These are phyloP conservation scores for Corythoichthys haematopterus DNA, from an alignment of 2,113 vertebrate species.

Conservation along the genomic window DNA sequence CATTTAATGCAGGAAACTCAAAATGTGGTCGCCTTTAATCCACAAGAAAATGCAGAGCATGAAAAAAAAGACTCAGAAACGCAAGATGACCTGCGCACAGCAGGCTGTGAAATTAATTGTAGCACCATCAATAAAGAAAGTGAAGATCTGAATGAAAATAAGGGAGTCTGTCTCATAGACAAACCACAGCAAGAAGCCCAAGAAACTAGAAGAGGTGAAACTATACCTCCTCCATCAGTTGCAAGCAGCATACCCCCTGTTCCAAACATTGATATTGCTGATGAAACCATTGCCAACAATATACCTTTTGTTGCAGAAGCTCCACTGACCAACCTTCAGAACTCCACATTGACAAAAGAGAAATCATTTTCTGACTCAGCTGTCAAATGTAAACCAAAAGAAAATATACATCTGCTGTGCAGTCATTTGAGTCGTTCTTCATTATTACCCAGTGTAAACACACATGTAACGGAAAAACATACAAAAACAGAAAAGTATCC, in stretches of 20 bases:
- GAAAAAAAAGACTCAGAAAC: background rate
- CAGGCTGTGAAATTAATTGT: conserved; percentile 1
- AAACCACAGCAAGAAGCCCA: conserved; percentile 3
- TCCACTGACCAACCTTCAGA: conserved; percentile 4
- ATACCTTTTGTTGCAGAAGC: conserved; percentile 1
- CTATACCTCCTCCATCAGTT: background rate
- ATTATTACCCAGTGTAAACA: conserved; percentile 19
- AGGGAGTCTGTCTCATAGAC: background rate
- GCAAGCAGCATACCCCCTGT: background rate
- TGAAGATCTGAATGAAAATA: conserved; percentile 14
- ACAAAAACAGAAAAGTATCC: background rate
- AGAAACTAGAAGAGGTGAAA: background rate
- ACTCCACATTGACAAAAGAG: background rate
- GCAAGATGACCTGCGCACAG: background rate
- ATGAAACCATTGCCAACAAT: background rate
- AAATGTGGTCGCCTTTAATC: background rate
- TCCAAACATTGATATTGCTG: conserved; percentile 2
- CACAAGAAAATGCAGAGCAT: background rate
- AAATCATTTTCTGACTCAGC: conserved; percentile 5
- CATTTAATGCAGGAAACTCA: background rate
- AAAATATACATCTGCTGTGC: conserved; percentile 26
- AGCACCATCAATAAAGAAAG: background rate
- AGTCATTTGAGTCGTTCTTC: conserved; percentile 24
- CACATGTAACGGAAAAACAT: conserved; percentile 7
- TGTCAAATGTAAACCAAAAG: conserved; percentile 9